Conservation (phyloP, 1,140 invertebrate genomes). For the Aphidius ervi region DNA sequence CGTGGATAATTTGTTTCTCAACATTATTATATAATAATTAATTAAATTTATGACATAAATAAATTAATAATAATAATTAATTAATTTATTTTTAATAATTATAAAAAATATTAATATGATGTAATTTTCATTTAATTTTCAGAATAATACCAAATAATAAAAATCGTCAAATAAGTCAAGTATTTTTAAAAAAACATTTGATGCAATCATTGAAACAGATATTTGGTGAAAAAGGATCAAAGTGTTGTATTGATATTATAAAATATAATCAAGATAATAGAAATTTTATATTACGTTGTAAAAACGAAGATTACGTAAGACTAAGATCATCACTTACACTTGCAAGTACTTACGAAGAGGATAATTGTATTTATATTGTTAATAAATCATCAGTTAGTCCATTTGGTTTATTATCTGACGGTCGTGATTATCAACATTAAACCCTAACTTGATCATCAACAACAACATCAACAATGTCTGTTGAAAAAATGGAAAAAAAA, state of each 20-base stretch:
- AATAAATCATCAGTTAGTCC: slow-evolving; percentile 54
- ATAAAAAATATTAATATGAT: slow-evolving; percentile 8
- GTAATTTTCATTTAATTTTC: slow-evolving; percentile 32
- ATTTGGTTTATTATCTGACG: slow-evolving; percentile 24
- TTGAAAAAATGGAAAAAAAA: slow-evolving; percentile 61
- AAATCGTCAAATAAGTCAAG: slow-evolving; percentile 43
- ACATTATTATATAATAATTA: slow-evolving; percentile 22
- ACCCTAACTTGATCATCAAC: slow-evolving; percentile 41
- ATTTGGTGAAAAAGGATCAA: slow-evolving; percentile 59
- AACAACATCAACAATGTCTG: slow-evolving; percentile 42
- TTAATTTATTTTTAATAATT: slow-evolving; percentile 2
- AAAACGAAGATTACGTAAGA: slow-evolving; percentile 54
- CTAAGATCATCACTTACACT: slow-evolving; percentile 57
- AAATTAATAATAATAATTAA: slow-evolving; percentile 11
- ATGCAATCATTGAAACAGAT: slow-evolving; percentile 53
- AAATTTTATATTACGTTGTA: slow-evolving; percentile 58
- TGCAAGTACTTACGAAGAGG: slow-evolving; percentile 53
- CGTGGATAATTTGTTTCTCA: slow-evolving; percentile 6
- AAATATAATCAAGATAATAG: slow-evolving; percentile 52
- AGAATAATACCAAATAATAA: slow-evolving; percentile 52
- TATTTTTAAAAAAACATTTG: slow-evolving; percentile 58
- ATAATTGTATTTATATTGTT: slow-evolving; percentile 55
- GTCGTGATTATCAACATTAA: slow-evolving; percentile 31
- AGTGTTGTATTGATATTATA: slow-evolving; percentile 56
- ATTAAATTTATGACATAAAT: slow-evolving; percentile 12